Evolutionary conservation across 2,113 vertebrate genomes (phyloP).

Genomic region (Eidolon helvum): DNA sequence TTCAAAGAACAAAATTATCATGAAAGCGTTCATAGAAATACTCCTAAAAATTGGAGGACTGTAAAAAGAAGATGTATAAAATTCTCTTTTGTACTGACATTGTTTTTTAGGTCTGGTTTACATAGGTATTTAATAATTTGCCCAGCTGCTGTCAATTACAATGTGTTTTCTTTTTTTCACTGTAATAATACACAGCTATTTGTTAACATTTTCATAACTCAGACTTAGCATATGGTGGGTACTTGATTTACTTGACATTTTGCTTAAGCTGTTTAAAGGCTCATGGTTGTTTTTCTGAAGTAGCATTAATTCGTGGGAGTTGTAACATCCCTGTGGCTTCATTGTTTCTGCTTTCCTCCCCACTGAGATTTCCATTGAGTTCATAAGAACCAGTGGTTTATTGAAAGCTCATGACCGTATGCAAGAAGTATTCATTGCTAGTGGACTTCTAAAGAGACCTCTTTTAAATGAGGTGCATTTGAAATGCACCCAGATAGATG

Average conservation of each 20-base stretch:
- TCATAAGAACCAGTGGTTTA: conserved; percentile 35
- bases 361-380: conserved; percentile 49
- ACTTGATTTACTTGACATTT: conserved; percentile 67
- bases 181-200: conserved; percentile 28
- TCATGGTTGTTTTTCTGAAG: conserved; percentile 55
- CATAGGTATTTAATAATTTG: background rate
- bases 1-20: background rate
- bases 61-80: background rate
- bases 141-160: background rate
- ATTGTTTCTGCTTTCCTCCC: conserved; percentile 55
- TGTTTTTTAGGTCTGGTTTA: background rate
- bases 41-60: background rate
- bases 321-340: conserved; percentile 46
- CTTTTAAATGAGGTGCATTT: conserved; percentile 40
- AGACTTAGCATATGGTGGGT: background rate
- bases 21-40: background rate
- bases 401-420: background rate
- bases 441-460: background rate
- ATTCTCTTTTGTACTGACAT: background rate
- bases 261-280: conserved; percentile 52
- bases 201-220: conserved; percentile 57
- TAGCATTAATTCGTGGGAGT: conserved; percentile 18
- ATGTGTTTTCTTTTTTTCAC: background rate
- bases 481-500: background rate
- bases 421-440: background rate